Conservation (phyloP, 2,113 vertebrate species). For the Leptodactylus fuscus region DNA sequence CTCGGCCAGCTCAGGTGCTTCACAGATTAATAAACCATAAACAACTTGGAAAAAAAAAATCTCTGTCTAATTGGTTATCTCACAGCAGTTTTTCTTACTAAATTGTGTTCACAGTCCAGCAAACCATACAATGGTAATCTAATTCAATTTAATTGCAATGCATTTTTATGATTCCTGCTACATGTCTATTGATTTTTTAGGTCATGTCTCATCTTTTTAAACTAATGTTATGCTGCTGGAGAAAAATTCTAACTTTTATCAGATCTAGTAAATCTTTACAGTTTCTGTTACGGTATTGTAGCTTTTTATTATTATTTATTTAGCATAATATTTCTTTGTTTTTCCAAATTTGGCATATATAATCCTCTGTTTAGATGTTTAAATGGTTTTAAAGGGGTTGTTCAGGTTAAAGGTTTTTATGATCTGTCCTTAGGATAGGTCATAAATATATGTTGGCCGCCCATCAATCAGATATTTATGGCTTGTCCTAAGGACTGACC, state of each 20-base stretch:
- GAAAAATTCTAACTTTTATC: background rate
- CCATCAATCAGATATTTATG: no score
- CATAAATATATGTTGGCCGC: no score
- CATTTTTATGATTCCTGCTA: slow-evolving; percentile 51
- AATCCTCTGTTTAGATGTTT: no score
- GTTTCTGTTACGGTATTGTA: background rate
- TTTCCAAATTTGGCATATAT: no score
- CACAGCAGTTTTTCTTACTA: slow-evolving; percentile 37
- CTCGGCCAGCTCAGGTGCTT: slow-evolving; percentile 25
- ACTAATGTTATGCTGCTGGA: slow-evolving; percentile 6
- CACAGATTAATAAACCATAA: slow-evolving; percentile 47
- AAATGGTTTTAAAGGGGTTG: no score
- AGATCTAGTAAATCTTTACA: background rate
- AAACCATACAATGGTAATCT: slow-evolving; percentile 45
- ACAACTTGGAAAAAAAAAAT: slow-evolving; percentile 26
- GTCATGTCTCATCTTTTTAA: slow-evolving; percentile 28
- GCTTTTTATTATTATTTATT: background rate
- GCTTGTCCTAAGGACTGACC: no score
- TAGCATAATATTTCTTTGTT: background rate
- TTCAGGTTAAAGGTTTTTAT: no score
- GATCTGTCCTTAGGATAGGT: no score
- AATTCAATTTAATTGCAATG: slow-evolving; percentile 52
- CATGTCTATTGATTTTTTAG: slow-evolving; percentile 46
- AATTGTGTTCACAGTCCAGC: slow-evolving; percentile 51
- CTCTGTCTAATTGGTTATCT: slow-evolving; percentile 43